These are phyloP conservation scores for Exaiptasia diaphana DNA, from an alignment of 64 coral and sea anemone species.

Conservation along the genomic window DNA sequence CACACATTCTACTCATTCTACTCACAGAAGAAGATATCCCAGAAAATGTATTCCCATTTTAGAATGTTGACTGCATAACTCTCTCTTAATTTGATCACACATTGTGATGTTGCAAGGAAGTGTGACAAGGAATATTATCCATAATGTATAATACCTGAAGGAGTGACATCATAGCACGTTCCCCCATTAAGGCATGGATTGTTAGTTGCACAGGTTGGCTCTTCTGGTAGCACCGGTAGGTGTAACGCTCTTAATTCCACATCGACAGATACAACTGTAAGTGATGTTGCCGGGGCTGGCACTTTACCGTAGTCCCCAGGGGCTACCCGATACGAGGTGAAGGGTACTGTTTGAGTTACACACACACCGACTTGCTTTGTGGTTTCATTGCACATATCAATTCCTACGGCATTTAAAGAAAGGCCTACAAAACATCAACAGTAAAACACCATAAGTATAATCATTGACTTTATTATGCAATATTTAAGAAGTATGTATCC, in stretches of 20 bases:
- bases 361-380: slow-evolving; percentile 45
- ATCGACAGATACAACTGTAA: slow-evolving; percentile 60
- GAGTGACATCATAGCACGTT: slow-evolving; percentile 37
- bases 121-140: too few relatives aligned
- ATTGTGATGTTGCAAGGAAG: too few relatives aligned
- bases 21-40: too few relatives aligned
- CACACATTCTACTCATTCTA: too few relatives aligned
- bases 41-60: too few relatives aligned
- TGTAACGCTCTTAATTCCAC: slow-evolving; percentile 17
- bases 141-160: slow-evolving; percentile 21
- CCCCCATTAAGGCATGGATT: slow-evolving; percentile 60
- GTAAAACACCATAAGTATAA: background rate
- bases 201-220: slow-evolving; percentile 1
- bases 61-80: too few relatives aligned
- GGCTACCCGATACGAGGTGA: slow-evolving; percentile 29
- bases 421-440: slow-evolving; percentile 31
- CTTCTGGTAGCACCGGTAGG: background rate
- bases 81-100: too few relatives aligned
- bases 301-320: slow-evolving; percentile 60
- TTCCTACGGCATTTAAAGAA: slow-evolving; percentile 4
- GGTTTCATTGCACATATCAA: slow-evolving; percentile 41
- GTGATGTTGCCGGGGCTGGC: slow-evolving; percentile 28
- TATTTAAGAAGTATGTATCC: too few relatives aligned
- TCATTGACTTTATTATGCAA: too few relatives aligned
- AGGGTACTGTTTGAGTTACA: slow-evolving; percentile 9